Conservation (phyloP, 2,797 vertebrate genomes). For the Paratrypauchen microcephalus region DNA sequence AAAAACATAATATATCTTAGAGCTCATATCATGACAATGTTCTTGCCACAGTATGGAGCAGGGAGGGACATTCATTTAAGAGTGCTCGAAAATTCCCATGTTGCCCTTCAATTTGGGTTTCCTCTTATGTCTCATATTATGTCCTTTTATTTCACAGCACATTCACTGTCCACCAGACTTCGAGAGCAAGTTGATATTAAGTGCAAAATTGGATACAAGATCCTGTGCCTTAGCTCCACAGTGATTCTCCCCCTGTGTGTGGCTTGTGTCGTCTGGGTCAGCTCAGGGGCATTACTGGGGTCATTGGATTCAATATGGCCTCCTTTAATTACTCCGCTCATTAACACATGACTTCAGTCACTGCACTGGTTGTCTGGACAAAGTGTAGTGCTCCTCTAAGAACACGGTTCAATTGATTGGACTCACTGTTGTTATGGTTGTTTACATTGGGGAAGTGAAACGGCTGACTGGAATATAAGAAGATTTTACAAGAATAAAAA, state of each 20-base stretch:
- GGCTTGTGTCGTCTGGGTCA: conserved; percentile 28
- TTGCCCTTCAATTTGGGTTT: conserved; percentile 23
- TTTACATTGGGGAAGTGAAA: conserved; percentile 38
- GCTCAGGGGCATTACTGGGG: conserved; percentile 51
- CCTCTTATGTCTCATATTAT: conserved; percentile 39
- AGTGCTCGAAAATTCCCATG: conserved; percentile 15
- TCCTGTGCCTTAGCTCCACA: background rate
- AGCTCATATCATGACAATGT: conserved; percentile 12
- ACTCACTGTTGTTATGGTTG: conserved; percentile 39
- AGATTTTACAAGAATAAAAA: background rate
- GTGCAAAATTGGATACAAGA: background rate
- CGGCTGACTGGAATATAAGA: background rate
- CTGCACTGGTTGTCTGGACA: conserved; percentile 41
- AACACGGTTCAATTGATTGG: conserved; percentile 48
- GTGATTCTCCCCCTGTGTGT: conserved; percentile 49
- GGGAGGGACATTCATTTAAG: conserved; percentile 13
- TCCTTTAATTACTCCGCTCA: conserved; percentile 75
- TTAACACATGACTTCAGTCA: conserved; percentile 64
- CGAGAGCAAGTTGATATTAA: conserved; percentile 9
- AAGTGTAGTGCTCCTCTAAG: conserved; percentile 41
- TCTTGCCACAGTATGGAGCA: conserved; percentile 7
- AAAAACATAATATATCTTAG: background rate
- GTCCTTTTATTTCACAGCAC: conserved; percentile 31
- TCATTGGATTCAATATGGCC: conserved; percentile 63
- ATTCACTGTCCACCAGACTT: background rate